A percentile compares a stretch with the other conserved stretches of the same genome.
Evolutionary conservation across 2,888 invertebrate genomes (phyloP).

Genomic region (Calameuta idolon): DNA sequence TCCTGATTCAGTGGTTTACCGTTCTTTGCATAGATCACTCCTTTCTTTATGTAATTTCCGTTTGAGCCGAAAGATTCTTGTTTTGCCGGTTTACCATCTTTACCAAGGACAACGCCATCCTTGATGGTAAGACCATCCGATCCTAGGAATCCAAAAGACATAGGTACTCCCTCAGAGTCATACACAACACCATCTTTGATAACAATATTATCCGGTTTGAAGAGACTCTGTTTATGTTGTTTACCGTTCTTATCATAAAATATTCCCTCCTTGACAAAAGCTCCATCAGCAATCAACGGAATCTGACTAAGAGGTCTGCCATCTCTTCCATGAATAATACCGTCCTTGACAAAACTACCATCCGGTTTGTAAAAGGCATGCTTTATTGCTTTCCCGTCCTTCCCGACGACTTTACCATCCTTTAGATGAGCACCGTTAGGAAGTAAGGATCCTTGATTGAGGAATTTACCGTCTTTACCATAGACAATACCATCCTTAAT

Average conservation of each 20-base stretch:
- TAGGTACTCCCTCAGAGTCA: conserved; percentile 40
- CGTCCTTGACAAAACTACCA: conserved; percentile 60
- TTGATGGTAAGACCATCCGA: conserved; percentile 52
- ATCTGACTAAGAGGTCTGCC: conserved; percentile 56
- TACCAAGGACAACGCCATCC: conserved; percentile 51
- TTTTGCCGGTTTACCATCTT: conserved; percentile 57
- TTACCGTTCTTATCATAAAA: conserved; percentile 47
- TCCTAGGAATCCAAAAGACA: conserved; percentile 52
- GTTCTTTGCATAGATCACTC: conserved; percentile 50
- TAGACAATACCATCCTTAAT: conserved; percentile 59
- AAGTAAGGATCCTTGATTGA: conserved; percentile 60
- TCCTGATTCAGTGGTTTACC: conserved; percentile 59
- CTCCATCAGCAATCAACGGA: conserved; percentile 55
- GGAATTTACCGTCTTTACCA: conserved; percentile 55
- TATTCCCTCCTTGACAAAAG: conserved; percentile 54
- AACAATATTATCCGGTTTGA: conserved; percentile 53
- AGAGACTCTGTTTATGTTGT: conserved; percentile 54
- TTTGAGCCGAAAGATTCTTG: conserved; percentile 58
- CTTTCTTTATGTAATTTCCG: conserved; percentile 54
- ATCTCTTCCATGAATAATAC: conserved; percentile 53
- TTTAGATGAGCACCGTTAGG: conserved; percentile 57
- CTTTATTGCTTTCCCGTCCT: conserved; percentile 58
- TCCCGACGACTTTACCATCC: conserved; percentile 60
- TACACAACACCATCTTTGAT: conserved; percentile 56
- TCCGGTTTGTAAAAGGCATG: conserved; percentile 60